Base-by-base conservation (phyloP, 2,797 vertebrate genomes). In the Artibeus lituratus region DNA sequence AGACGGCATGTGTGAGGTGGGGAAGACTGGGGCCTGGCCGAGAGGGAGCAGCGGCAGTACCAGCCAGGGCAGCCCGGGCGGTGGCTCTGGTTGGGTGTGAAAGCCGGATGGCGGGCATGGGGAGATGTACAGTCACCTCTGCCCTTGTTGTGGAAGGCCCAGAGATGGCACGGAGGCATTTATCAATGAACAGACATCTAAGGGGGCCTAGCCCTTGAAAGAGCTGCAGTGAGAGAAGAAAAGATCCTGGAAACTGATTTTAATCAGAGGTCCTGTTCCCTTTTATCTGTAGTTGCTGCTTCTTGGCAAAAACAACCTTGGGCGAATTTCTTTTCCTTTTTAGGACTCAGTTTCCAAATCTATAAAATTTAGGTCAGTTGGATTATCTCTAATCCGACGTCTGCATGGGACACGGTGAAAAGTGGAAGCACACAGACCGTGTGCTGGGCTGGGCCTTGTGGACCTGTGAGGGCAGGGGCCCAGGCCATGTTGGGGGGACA, bases 301-400 rank as follows among this genome's bases (percentile, higher is more conserved):
- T 44, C 37, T 47, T 29, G 70, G 47, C 89, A 86, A 85, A 85
- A 82, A 83, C 2, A 35, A n/a, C 53, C 51, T 72, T 2, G 37
- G 55, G 39, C 14, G 1, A 22, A 7, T 69, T 49, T 89, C 90
- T 95, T 76, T 51, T 47, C 69, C 6, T 74, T 21, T 35, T 3
- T 15, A 70, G 89, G 35, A 82, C 53, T 94, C 53, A 49, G 69
- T 78, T 88, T 82, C 47, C 70, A 74, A 19, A 90, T 74, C 83
- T 49, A n/a, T 76, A 59, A 87, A 89, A 47, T 78, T 15, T 21
- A 55, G 47, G 26, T 24, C 62, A 80, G 51, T 49, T 70, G n/a
- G 37, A 32, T 62, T 74, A 49, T 47, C 65, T 93, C 85, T 76
- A 57, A 42, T 42, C 39, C 39, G 7, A 4, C 39, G 39, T 42